phyloP scores from a whole-genome alignment of 1,140 invertebrate species.

The Drosophila sulfurigaster region DNA sequence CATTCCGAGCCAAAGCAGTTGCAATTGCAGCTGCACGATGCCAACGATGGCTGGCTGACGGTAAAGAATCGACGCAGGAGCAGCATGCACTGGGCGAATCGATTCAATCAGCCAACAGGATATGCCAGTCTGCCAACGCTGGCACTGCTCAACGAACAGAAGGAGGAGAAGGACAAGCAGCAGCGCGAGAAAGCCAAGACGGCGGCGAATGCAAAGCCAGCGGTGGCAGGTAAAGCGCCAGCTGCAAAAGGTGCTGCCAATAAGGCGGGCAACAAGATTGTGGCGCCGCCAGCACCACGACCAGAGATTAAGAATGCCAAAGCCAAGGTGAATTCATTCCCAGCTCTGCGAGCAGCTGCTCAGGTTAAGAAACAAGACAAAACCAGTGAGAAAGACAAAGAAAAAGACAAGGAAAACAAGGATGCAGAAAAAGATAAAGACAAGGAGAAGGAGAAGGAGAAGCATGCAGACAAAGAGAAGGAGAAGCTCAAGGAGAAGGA shows the following conservation, averaged over 20 bases:
- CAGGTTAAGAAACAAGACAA: constrained; percentile 45
- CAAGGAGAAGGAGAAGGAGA: constrained; percentile 23
- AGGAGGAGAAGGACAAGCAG: constrained; percentile 65
- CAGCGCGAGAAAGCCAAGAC: constrained; percentile 29
- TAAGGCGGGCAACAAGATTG: constrained; percentile 66
- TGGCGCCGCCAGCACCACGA: constrained; percentile 16
- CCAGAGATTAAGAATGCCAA: constrained; percentile 84
- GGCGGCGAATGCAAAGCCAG: constrained; percentile 39
- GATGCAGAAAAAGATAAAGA: constrained; percentile 22
- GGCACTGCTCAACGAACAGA: constrained; percentile 85
- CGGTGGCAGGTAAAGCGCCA: constrained; percentile 16
- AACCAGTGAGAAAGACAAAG: constrained; percentile 24
- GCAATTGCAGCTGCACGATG: constrained; percentile 85
- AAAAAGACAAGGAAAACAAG: constrained; percentile 23
- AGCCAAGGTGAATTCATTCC: constrained; percentile 81
- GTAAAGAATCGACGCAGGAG: constrained; percentile 87
- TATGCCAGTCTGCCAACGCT: constrained; percentile 89
- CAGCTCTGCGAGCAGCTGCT: constrained; percentile 39
- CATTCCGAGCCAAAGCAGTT: constrained; percentile 84
- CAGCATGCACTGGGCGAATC: constrained; percentile 88
- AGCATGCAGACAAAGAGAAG: constrained; percentile 3
- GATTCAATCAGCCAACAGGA: constrained; percentile 89
- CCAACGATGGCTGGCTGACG: constrained; percentile 88
- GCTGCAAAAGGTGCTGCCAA: constrained; percentile 43
- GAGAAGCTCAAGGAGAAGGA: constrained; percentile 12